Evolutionary conservation across 1,140 invertebrate genomes (phyloP), one percentile per base, ranked within the genome.

Genomic region (Cydia amplana): DNA sequence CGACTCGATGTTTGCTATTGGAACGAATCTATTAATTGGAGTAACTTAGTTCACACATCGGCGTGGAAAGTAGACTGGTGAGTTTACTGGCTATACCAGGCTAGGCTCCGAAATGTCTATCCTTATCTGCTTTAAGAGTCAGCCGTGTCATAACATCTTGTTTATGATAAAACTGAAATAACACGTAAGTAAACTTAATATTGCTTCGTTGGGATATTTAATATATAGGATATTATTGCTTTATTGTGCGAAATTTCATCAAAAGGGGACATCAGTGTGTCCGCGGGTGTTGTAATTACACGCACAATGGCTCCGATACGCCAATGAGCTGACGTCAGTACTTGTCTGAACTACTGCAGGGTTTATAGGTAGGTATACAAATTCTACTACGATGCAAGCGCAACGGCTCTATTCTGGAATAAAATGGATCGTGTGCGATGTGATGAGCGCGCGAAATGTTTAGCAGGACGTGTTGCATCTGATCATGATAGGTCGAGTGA

Each of bases 1-100:
- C 87, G 83, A 80, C 85, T 84, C 84, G 85, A 87, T 91, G 83
- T 90, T 90, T 91, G 85, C 91, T 90, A 93, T 91, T 91, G 91
- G 90, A 93, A 93, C 91, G 89, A 93, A 91, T 93, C 90, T 91
- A 93, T 91, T 93, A 91, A 93, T 91, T 93, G 90, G 88, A 91
- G 91, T 91, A 93, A 91, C 90, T 91, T 85, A 86, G 87, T 91
- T 91, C 89, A 91, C 90, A 91, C 87, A 91, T 91, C 87, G 89
- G 85, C 85, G 87, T 89, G 88, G 89, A 91, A 92, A 91, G 91
- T 89, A 87, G 87, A 88, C 86, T 80, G 82, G 82, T 83, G 83
- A 87, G 85, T 87, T 85, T 82, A 79, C 76, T 75, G 74, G 67
- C 72, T 73, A 78, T 80, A 72, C 75, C 72, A 73, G 72, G 16